A percentile compares a stretch with the other conserved stretches of the same genome.
phyloP scores from a whole-genome alignment of 2,797 vertebrate species.

The Setipinna tenuifilis region DNA sequence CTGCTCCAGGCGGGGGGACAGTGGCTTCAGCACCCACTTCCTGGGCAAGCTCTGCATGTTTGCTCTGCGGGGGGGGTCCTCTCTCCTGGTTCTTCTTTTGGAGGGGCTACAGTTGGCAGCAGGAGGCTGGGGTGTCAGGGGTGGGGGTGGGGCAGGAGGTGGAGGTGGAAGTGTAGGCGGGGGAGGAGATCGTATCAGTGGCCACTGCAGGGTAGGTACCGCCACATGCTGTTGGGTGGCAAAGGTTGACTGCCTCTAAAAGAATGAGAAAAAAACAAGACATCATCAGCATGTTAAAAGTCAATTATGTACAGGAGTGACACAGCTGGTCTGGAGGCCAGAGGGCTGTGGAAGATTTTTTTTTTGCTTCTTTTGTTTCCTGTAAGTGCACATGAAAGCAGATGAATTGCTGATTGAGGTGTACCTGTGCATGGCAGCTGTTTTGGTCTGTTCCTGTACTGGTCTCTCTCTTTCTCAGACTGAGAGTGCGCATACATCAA shows the following conservation, averaged over 20 bases:
- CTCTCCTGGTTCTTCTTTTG: neutral
- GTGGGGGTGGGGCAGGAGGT: slow-evolving; percentile 36
- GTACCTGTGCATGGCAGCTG: too few relatives aligned
- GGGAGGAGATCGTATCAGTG: slow-evolving; percentile 28
- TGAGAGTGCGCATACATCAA: too few relatives aligned
- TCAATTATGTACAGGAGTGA: neutral
- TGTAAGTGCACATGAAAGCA: too few relatives aligned
- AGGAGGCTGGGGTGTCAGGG: neutral
- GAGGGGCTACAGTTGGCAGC: neutral
- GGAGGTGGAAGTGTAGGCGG: slow-evolving; percentile 12
- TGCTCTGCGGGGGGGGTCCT: slow-evolving; percentile 8
- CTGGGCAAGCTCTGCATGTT: slow-evolving; percentile 70
- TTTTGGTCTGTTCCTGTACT: too few relatives aligned
- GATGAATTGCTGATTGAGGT: too few relatives aligned
- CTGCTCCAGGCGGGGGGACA: slow-evolving; percentile 70
- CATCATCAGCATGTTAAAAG: neutral
- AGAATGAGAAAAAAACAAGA: slow-evolving; percentile 34
- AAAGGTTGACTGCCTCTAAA: slow-evolving; percentile 57
- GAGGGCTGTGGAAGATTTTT: too few relatives aligned
- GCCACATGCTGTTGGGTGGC: slow-evolving; percentile 42
- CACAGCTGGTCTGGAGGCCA: too few relatives aligned
- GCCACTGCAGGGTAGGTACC: slow-evolving; percentile 37
- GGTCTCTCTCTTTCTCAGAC: too few relatives aligned
- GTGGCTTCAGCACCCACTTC: slow-evolving; percentile 72
- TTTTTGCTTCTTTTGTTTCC: too few relatives aligned